These are phyloP conservation scores for Agrochola lychnidis DNA, from an alignment of 2,888 invertebrate species.

Conservation along the genomic window DNA sequence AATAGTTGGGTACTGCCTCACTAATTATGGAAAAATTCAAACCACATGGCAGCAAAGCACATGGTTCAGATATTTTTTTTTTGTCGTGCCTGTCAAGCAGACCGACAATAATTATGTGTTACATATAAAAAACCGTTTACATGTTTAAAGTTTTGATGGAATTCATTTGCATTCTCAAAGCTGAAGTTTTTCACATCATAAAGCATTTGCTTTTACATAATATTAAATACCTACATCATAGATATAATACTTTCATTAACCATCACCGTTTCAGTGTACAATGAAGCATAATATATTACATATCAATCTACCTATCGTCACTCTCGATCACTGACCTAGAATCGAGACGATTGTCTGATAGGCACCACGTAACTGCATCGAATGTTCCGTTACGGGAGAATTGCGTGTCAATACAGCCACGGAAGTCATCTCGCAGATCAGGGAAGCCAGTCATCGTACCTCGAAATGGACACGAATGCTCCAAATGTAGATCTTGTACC, in stretches of 20 bases:
- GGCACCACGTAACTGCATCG: slow-evolving; percentile 47
- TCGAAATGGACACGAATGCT: slow-evolving; percentile 19
- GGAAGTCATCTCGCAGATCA: slow-evolving; percentile 43
- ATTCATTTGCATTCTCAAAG: not conserved
- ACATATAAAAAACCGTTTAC: not conserved
- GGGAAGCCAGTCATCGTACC: slow-evolving; percentile 22
- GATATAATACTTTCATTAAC: not conserved
- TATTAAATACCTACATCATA: not conserved
- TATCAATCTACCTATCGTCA: not conserved
- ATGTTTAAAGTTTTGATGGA: not conserved
- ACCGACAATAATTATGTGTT: too few relatives aligned
- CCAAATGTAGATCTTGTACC: slow-evolving; percentile 11
- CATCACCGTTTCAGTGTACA: not conserved
- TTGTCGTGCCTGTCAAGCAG: not conserved
- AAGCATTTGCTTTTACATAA: not conserved
- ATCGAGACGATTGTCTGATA: slow-evolving; percentile 40
- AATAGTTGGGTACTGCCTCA: not conserved
- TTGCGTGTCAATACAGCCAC: slow-evolving; percentile 40
- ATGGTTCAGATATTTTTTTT: not conserved
- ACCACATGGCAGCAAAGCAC: too few relatives aligned
- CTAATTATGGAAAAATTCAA: not conserved
- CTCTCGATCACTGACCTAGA: slow-evolving; percentile 1
- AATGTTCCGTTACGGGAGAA: slow-evolving; percentile 28
- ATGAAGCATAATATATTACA: not conserved
- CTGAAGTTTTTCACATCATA: not conserved